Evolutionary conservation across 2,113 vertebrate genomes (phyloP).

Genomic region (Mesitornis unicolor): DNA sequence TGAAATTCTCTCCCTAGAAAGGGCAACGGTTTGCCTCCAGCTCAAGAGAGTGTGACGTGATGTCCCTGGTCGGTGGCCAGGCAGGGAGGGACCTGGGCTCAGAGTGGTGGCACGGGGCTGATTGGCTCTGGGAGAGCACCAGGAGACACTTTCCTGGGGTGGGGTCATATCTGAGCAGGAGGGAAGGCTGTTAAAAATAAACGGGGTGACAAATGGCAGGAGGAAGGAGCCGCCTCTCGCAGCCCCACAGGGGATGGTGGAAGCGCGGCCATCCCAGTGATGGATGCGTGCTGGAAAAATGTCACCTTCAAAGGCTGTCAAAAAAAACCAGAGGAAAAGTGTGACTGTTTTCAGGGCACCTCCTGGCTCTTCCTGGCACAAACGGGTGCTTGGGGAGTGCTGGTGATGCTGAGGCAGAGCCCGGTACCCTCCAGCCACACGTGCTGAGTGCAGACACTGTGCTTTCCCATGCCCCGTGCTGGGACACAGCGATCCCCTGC

Average conservation of each 20-base stretch:
- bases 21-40: neutral
- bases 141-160: neutral
- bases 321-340: neutral
- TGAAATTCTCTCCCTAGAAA: neutral
- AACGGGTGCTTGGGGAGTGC: fast-evolving
- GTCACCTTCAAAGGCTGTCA: neutral
- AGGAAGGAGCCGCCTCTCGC: constrained; percentile 34
- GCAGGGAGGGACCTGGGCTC: neutral
- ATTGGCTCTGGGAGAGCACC: neutral
- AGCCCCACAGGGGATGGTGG: neutral
- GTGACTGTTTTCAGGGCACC: neutral
- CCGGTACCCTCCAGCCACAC: neutral
- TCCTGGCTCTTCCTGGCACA: neutral
- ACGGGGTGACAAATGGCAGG: constrained; percentile 41
- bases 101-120: neutral
- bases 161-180: neutral
- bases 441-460: neutral
- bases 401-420: neutral
- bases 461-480: fast-evolving
- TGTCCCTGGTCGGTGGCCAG: constrained; percentile 9
- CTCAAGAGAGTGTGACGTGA: neutral
- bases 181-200: constrained; percentile 52
- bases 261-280: fast-evolving
- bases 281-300: neutral
- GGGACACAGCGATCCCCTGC: neutral